These are phyloP conservation scores for Tridacna gigas DNA, from an alignment of 2,888 invertebrate species.

Conservation along the genomic window DNA sequence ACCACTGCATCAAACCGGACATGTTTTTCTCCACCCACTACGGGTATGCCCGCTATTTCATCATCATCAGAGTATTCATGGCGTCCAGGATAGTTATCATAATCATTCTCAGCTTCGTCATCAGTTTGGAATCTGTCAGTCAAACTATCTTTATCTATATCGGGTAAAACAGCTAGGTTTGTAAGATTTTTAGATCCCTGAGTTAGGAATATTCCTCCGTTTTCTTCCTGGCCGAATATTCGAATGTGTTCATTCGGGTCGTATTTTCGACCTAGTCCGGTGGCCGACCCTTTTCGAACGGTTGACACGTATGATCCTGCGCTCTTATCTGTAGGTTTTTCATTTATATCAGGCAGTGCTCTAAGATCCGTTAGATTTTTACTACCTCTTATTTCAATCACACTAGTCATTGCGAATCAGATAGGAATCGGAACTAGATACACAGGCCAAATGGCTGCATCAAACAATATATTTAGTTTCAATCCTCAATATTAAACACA, in stretches of 20 bases:
- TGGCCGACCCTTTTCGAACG: neutral
- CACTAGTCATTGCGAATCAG: slow-evolving; percentile 1
- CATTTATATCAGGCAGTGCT: slow-evolving; percentile 4
- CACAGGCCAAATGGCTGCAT: too few species aligned
- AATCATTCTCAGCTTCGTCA: neutral
- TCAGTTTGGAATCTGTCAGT: neutral
- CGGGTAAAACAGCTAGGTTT: neutral
- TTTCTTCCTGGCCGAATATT: neutral
- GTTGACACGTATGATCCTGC: slow-evolving; percentile 2
- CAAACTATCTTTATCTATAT: neutral
- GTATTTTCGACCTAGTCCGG: neutral
- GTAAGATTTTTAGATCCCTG: neutral
- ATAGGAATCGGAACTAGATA: too few species aligned
- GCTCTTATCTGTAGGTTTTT: neutral
- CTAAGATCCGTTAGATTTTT: slow-evolving; percentile 2
- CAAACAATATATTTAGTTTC: too few species aligned
- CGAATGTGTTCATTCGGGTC: neutral
- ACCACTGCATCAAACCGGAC: slow-evolving; percentile 16
- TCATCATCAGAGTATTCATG: neutral
- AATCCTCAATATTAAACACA: neutral
- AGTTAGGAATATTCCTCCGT: neutral
- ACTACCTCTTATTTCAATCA: neutral
- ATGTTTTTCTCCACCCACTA: slow-evolving; percentile 2
- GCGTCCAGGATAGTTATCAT: neutral
- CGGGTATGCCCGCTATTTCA: slow-evolving; percentile 1